Evolutionary conservation across 2,888 invertebrate species (phyloP).

Genomic region (Drosophila birchii): DNA sequence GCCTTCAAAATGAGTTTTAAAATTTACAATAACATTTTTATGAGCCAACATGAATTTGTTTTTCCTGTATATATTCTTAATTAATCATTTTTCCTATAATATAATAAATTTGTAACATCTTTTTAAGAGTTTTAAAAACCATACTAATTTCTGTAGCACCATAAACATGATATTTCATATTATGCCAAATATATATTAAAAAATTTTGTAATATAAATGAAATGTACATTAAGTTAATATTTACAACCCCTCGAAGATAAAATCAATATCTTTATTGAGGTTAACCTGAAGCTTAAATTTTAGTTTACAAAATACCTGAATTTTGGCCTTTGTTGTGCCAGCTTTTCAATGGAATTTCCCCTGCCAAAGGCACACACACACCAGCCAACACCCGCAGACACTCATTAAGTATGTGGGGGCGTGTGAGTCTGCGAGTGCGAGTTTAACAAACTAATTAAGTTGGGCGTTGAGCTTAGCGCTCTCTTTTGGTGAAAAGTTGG

Average conservation of each 20-base stretch:
- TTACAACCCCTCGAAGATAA: neutral
- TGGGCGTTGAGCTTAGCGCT: slow-evolving; percentile 43
- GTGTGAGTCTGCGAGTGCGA: slow-evolving; percentile 17
- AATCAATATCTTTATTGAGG: neutral
- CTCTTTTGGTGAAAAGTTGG: slow-evolving; percentile 19
- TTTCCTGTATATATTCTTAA: too few relatives aligned
- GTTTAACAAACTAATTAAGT: slow-evolving; percentile 47
- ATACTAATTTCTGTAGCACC: too few relatives aligned
- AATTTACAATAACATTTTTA: too few relatives aligned
- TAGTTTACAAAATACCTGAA: slow-evolving; percentile 4
- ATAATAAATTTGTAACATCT: too few relatives aligned
- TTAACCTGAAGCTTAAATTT: slow-evolving; percentile 3
- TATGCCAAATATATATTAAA: too few relatives aligned
- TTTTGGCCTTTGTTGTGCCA: slow-evolving; percentile 10
- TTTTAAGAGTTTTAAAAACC: neutral
- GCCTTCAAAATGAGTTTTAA: too few relatives aligned
- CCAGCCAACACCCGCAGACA: slow-evolving; percentile 22
- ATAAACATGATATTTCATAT: too few relatives aligned
- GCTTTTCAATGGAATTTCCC: slow-evolving; percentile 15
- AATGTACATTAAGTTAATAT: too few relatives aligned
- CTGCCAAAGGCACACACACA: slow-evolving; percentile 18
- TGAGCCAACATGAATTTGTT: too few relatives aligned
- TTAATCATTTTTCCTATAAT: too few relatives aligned
- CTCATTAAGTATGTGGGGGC: slow-evolving; percentile 15
- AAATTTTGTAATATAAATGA: neutral